Evolutionary conservation across 2,888 invertebrate genomes (phyloP).

Genomic region (Sarcophaga carnaria): DNA sequence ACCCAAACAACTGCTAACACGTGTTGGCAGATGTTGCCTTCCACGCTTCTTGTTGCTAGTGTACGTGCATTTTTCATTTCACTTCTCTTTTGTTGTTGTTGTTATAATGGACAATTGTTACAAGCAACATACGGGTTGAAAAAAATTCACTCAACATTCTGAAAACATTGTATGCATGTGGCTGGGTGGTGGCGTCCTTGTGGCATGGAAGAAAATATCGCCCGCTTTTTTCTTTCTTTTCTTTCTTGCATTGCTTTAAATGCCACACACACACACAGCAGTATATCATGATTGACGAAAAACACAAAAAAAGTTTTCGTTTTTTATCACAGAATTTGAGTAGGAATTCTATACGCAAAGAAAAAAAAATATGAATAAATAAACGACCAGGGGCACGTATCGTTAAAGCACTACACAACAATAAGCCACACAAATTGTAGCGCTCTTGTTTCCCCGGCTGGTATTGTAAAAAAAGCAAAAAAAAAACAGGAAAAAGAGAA

Average conservation of each 20-base stretch:
- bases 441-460: background rate
- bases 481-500: background rate
- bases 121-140: constrained; percentile 27
- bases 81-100: background rate
- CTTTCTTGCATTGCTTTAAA: background rate
- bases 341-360: background rate
- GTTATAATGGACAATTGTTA: constrained; percentile 24
- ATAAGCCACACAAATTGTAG: background rate
- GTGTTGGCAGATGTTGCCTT: constrained; percentile 13
- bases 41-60: background rate
- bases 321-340: constrained; percentile 13
- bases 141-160: background rate
- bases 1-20: constrained; percentile 20
- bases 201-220: constrained; percentile 15
- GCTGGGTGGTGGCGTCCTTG: background rate
- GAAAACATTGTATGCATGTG: background rate
- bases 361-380: background rate
- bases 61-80: background rate
- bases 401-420: background rate
- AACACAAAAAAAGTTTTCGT: background rate
- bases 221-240: background rate
- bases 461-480: background rate
- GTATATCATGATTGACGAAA: too few species aligned
- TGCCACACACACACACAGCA: too few species aligned
- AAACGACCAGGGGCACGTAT: constrained; percentile 1